Evolutionary conservation across 1,140 invertebrate species (phyloP), one percentile per base, ranked within the genome.

Genomic region (Zaprionus ghesquierei): DNA sequence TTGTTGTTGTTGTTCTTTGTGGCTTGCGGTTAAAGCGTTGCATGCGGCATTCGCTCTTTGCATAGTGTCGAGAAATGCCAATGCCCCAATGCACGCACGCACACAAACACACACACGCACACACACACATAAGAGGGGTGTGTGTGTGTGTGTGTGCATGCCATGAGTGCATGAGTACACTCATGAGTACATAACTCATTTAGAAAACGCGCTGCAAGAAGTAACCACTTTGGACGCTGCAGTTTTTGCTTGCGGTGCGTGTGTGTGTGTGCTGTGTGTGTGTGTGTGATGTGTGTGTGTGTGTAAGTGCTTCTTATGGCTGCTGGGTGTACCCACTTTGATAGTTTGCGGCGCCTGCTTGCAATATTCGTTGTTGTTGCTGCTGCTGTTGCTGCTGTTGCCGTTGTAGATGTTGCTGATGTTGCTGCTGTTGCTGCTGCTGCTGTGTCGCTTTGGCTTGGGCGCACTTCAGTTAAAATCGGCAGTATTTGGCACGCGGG

Each of bases 401-500:
- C 25, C 63, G 27, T 27, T 33, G 79, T 9, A 60, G 69, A 13
- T 74, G 33, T n/a, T 77, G 44, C 23, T 58, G 41, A 46, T 66
- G 51, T 53, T 51, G 61, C n/a, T 65, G 68, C 58, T 73, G 75
- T 31, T 59, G 68, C 44, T 65, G 61, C n/a, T 71, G 49, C 62
- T 63, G 44, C 54, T 78, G 72, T 53, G 35, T 87, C 53, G 78
- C 70, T 75, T 87, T 15, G 35, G 35, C 35, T 5, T 41, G 35
- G 35, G 35, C 35, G 35, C 35, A n/a, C 35, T 41, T 41, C n/a
- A 41, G 66, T 81, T 69, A 82, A 82, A 81, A 81, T 87, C 84
- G 82, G 79, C 81, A 87, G 79, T 79, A 74, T 71, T 86, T 86
- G 82, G 82, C 82, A 85, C 75, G 82, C 81, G 78, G 59, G 81